A percentile compares a stretch with the other conserved stretches of the same genome.
Evolutionary conservation across 2,113 vertebrate genomes (phyloP).

Genomic region (Furnarius figulus): DNA sequence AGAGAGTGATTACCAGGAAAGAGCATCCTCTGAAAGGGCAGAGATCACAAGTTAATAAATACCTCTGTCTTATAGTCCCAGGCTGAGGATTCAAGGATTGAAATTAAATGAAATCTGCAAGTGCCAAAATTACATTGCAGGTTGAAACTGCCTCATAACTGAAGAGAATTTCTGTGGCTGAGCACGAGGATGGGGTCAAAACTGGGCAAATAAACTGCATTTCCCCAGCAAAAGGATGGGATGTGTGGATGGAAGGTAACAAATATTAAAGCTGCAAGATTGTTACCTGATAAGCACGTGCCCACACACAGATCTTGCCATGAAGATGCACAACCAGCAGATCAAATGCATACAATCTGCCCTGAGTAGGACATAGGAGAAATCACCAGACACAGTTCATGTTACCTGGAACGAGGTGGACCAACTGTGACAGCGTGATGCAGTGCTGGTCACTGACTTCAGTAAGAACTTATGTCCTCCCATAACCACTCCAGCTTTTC

Average conservation of each 20-base stretch:
- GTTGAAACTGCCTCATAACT: background rate
- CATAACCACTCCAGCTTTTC: background rate
- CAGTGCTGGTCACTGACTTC: background rate
- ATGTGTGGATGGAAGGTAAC: background rate
- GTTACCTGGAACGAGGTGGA: background rate
- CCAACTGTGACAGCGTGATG: background rate
- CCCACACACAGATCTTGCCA: background rate
- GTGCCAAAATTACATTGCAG: background rate
- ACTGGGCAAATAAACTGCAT: background rate
- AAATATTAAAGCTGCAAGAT: conserved; percentile 13
- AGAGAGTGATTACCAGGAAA: background rate
- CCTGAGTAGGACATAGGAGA: background rate
- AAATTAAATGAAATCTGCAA: background rate
- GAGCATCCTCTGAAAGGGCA: background rate
- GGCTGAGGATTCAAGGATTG: background rate
- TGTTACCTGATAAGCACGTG: background rate
- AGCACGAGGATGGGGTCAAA: background rate
- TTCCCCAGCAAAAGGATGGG: background rate
- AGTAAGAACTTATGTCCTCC: background rate
- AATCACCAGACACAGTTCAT: background rate
- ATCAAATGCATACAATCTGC: background rate
- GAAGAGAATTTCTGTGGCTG: background rate
- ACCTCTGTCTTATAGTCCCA: background rate
- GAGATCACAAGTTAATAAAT: background rate
- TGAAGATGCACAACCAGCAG: background rate